phyloP scores from a whole-genome alignment of 2,113 vertebrate genomes.

The Phrynosoma platyrhinos region DNA sequence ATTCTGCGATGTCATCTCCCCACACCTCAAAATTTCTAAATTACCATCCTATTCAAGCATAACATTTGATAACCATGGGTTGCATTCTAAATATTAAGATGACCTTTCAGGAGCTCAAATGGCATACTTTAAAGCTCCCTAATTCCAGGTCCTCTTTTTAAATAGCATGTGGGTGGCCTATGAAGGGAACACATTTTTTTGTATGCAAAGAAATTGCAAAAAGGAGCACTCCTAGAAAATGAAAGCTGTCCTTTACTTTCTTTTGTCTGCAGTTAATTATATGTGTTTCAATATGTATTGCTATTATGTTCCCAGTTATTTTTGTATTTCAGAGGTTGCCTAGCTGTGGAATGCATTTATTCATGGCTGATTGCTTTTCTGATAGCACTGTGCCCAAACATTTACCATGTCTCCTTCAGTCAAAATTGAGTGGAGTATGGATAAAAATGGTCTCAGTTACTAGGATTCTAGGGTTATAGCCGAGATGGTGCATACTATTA shows the following conservation, averaged over 20 bases:
- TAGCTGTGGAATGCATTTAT: neutral
- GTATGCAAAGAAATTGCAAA: slow-evolving; percentile 66
- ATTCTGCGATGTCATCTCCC: slow-evolving; percentile 48
- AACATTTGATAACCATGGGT: slow-evolving; percentile 50
- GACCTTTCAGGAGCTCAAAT: slow-evolving; percentile 72
- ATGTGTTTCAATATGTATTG: slow-evolving; percentile 45
- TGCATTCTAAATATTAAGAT: slow-evolving; percentile 66
- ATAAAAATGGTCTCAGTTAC: too few relatives aligned
- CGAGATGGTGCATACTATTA: too few relatives aligned
- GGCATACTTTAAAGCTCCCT: slow-evolving; percentile 66
- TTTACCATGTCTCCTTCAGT: neutral
- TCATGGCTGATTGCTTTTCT: neutral
- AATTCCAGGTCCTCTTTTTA: slow-evolving; percentile 67
- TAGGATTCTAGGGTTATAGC: too few relatives aligned
- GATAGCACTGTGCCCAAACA: neutral
- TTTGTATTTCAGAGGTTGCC: slow-evolving; percentile 39
- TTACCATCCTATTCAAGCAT: slow-evolving; percentile 25
- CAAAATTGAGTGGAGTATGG: neutral
- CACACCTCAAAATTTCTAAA: slow-evolving; percentile 48
- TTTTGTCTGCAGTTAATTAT: slow-evolving; percentile 66
- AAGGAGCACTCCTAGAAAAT: slow-evolving; percentile 45
- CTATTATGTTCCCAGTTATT: slow-evolving; percentile 33
- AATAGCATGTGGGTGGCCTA: slow-evolving; percentile 72
- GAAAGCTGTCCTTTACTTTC: slow-evolving; percentile 67
- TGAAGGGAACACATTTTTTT: slow-evolving; percentile 69